A percentile compares a stretch with the other conserved stretches of the same genome.
These are phyloP conservation scores for Rafetus swinhoei DNA, from an alignment of 2,113 vertebrate species.

Conservation along the genomic window DNA sequence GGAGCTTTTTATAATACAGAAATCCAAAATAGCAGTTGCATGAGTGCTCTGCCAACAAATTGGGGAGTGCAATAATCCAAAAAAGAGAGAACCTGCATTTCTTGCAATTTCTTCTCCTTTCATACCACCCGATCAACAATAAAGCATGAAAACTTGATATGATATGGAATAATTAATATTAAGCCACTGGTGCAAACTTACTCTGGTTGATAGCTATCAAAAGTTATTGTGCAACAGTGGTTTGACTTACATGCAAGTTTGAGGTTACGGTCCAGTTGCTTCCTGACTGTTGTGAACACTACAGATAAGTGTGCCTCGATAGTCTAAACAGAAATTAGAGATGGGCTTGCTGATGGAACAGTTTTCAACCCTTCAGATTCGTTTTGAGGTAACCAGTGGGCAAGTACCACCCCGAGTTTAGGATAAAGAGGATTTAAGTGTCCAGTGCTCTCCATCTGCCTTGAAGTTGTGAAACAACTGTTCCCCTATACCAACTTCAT, in stretches of 20 bases:
- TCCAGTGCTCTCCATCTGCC: background rate
- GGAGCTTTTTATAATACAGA: background rate
- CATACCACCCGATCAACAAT: background rate
- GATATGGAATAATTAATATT: background rate
- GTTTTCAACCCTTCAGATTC: background rate
- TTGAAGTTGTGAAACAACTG: background rate
- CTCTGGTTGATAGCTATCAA: accelerated
- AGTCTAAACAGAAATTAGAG: background rate
- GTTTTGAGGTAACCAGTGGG: background rate
- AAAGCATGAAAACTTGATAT: background rate
- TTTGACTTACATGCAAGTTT: background rate
- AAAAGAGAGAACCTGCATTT: background rate
- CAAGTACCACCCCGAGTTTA: background rate
- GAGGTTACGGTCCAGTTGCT: accelerated
- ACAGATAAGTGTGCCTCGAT: accelerated
- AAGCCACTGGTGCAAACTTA: background rate
- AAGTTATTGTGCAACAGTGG: background rate
- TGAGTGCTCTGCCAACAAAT: background rate
- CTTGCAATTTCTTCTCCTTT: background rate
- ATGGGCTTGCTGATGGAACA: background rate
- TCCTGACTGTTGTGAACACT: accelerated
- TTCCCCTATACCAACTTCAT: background rate
- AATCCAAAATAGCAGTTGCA: accelerated
- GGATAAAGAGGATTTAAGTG: accelerated
- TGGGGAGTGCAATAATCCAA: background rate